These are phyloP conservation scores for Zeugodacus cucurbitae DNA, from an alignment of 1,140 invertebrate species.

Conservation along the genomic window DNA sequence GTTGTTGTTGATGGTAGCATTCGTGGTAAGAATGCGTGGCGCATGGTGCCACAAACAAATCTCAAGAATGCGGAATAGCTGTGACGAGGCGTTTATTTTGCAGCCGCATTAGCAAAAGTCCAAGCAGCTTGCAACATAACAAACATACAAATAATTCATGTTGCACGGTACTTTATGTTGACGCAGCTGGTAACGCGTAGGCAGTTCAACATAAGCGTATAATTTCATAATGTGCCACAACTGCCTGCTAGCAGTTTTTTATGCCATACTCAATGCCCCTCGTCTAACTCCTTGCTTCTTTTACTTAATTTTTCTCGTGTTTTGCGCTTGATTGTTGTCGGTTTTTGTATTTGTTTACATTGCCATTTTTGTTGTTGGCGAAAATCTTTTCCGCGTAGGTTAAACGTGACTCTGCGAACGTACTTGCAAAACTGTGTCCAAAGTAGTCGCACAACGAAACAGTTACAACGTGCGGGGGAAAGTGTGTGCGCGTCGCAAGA, in stretches of 20 bases:
- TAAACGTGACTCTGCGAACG: conserved; percentile 8
- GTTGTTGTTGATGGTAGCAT: conserved; percentile 8
- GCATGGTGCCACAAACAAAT: conserved; percentile 39
- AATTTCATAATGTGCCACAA: conserved; percentile 25
- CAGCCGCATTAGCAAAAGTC: conserved; percentile 12
- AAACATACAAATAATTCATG: neutral
- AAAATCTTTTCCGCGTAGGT: conserved; percentile 4
- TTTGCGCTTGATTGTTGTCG: conserved; percentile 15
- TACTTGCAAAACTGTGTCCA: neutral
- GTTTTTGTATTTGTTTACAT: conserved; percentile 15
- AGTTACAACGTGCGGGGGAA: neutral
- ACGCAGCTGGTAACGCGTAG: neutral
- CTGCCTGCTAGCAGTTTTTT: neutral
- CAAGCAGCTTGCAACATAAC: neutral
- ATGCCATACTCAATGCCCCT: too few relatives aligned
- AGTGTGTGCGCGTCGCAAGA: neutral
- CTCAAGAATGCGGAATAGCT: conserved; percentile 45
- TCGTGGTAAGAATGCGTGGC: neutral
- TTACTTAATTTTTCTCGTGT: neutral
- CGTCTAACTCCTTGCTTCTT: neutral
- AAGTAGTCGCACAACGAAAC: neutral
- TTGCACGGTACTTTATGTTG: conserved; percentile 24
- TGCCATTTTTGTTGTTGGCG: neutral
- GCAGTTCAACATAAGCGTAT: conserved; percentile 28
- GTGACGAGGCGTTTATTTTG: neutral